Percentiles rank a stretch among this genome's conserved stretches.
phyloP scores from a whole-genome alignment of 2,113 vertebrate species.

The Rutilus rutilus region DNA sequence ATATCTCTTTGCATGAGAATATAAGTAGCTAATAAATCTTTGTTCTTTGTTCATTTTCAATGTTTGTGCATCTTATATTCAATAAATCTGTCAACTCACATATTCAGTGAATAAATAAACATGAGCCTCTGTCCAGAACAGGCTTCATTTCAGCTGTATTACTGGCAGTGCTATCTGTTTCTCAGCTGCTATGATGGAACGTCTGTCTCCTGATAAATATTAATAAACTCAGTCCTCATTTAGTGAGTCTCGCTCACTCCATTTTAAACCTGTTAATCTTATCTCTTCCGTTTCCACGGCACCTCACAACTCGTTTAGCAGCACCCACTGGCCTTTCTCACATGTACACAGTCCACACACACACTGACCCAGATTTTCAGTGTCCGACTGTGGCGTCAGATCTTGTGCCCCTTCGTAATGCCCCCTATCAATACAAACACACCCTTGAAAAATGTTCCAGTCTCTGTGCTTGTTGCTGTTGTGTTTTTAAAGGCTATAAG shows the following conservation, averaged over 20 bases:
- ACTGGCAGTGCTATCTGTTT: background rate
- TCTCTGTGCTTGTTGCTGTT: constrained; percentile 2
- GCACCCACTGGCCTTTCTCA: constrained; percentile 46
- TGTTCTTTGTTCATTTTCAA: background rate
- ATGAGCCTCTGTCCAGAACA: background rate
- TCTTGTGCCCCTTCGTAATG: constrained; percentile 10
- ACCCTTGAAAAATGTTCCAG: background rate
- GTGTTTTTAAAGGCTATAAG: background rate
- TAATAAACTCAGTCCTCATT: constrained; percentile 20
- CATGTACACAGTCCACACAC: constrained; percentile 45
- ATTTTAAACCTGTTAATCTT: background rate
- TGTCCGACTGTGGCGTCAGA: constrained; percentile 50
- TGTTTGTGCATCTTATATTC: background rate
- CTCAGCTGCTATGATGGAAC: constrained; percentile 1
- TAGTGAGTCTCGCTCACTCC: constrained; percentile 16
- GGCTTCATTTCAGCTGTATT: background rate
- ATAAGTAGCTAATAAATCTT: background rate
- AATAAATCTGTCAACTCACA: background rate
- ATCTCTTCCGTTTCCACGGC: background rate
- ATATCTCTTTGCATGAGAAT: background rate
- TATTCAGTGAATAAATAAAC: background rate
- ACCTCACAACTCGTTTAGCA: constrained; percentile 52
- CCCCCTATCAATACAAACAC: constrained; percentile 3
- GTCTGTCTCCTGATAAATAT: constrained; percentile 26
- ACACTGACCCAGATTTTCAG: constrained; percentile 66